Percentiles rank a stretch among this genome's conserved stretches.
phyloP scores from a whole-genome alignment of 1,140 invertebrate genomes.

The Drosophila mauritiana region DNA sequence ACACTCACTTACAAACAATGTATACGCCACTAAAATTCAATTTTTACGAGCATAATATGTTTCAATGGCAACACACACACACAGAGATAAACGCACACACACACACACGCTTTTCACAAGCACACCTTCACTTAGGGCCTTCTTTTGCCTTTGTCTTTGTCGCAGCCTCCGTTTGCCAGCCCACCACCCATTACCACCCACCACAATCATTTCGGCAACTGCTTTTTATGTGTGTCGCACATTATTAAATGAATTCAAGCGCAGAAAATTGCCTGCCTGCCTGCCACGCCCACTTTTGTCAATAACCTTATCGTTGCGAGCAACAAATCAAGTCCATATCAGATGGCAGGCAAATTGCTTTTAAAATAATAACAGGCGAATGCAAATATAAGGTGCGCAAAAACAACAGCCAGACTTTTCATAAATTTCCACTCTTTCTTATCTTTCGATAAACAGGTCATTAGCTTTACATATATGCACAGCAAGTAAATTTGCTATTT shows the following conservation, averaged over 20 bases:
- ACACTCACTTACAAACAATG: constrained; percentile 30
- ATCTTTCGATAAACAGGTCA: constrained; percentile 52
- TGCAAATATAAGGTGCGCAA: neutral
- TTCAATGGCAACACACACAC: constrained; percentile 77
- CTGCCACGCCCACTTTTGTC: constrained; percentile 40
- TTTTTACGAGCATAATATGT: constrained; percentile 82
- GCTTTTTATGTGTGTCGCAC: constrained; percentile 78
- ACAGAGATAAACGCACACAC: constrained; percentile 25
- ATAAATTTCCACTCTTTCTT: constrained; percentile 32
- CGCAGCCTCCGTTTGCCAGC: constrained; percentile 14
- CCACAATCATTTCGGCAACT: constrained; percentile 77
- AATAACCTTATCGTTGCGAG: constrained; percentile 27
- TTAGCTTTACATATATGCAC: constrained; percentile 55
- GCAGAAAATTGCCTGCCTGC: constrained; percentile 64
- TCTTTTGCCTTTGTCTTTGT: constrained; percentile 35
- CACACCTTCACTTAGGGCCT: constrained; percentile 35
- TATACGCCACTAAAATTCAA: constrained; percentile 78
- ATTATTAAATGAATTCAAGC: constrained; percentile 82
- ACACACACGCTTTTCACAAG: neutral
- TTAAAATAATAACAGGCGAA: constrained; percentile 9
- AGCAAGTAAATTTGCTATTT: too few species aligned
- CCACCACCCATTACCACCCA: constrained; percentile 10
- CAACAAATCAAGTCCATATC: constrained; percentile 58
- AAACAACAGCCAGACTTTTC: constrained; percentile 12
- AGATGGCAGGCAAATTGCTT: constrained; percentile 62